phyloP scores from a whole-genome alignment of 1,140 invertebrate species.

The Copidosoma floridanum region DNA sequence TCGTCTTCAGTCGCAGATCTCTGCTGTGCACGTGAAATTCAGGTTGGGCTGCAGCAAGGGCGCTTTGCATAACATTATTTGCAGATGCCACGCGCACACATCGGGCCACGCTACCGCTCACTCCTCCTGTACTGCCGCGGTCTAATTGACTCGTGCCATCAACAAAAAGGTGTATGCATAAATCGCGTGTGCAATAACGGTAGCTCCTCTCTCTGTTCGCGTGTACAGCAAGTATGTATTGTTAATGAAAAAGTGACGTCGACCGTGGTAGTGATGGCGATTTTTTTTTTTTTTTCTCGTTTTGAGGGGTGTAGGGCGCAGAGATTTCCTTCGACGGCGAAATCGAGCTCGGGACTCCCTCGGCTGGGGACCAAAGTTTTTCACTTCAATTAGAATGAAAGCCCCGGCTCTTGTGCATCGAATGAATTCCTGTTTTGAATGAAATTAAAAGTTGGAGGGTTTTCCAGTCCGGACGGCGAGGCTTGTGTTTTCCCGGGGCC shows the following conservation, averaged over 20 bases:
- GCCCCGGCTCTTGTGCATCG: constrained; percentile 2
- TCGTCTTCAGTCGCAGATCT: constrained; percentile 20
- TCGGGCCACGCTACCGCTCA: too few relatives aligned
- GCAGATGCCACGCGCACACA: constrained; percentile 22
- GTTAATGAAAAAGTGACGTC: too few relatives aligned
- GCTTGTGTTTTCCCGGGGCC: not conserved
- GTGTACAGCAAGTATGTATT: not conserved
- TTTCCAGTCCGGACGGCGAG: not conserved
- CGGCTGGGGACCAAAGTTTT: not conserved
- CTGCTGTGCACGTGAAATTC: constrained; percentile 13
- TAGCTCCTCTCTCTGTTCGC: not conserved
- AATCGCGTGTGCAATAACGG: not conserved
- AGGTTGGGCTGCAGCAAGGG: too few relatives aligned
- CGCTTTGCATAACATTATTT: constrained; percentile 29
- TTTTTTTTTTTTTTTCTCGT: too few relatives aligned
- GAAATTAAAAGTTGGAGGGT: constrained; percentile 15
- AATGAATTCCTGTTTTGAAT: constrained; percentile 22
- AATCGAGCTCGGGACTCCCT: not conserved
- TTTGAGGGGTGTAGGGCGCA: too few relatives aligned
- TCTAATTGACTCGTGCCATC: constrained; percentile 22
- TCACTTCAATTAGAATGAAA: constrained; percentile 20
- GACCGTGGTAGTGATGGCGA: too few relatives aligned
- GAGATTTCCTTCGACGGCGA: not conserved
- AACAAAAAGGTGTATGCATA: constrained; percentile 26
- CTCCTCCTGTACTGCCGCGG: too few relatives aligned